Evolutionary conservation across 2,888 invertebrate genomes (phyloP), one percentile per base, ranked within the genome.

Genomic region (Poecilobothrus nobilitatus): DNA sequence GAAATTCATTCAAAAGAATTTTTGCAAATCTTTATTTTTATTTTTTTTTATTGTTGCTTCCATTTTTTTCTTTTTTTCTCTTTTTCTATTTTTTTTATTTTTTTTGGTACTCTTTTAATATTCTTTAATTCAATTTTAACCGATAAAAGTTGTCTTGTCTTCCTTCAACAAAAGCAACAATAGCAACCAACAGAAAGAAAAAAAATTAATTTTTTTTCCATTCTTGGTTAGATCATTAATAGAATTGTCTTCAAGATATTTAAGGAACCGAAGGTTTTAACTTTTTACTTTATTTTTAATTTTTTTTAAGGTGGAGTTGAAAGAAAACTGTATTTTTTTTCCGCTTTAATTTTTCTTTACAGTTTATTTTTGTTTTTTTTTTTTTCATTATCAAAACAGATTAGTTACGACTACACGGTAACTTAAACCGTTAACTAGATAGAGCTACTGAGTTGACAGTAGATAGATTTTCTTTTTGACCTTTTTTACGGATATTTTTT

Each of bases 391-490:
- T 18, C 53, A 53, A 53, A 53, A 53, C 53, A 18, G 53, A 53
- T 53, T 41, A 41, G 41, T 41, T 53, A 53, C 53, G 53, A 53
- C 53, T 53, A 53, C 53, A 53, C 53, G 53, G 18, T 53, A 53
- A 53, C 6, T 53, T 53, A 53, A 18, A 53, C 53, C 53, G 53
- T 53, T 53, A 53, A 53, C 53, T 53, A 53, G 53, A 53, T 53
- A 53, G n/a, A 53, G 53, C 53, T 53, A 53, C 53, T 53, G 53
- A 53, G 12, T 53, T 53, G 53, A 53, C 53, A 53, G 15, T 53
- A 53, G 53, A 18, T 53, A 53, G 53, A 53, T 53, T 12, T 18
- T 53, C 15, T 53, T 53, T 53, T 53, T 53, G 53, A 53, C 53
- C 53, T n/a, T 53, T 53, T 53, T 53, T 53, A 27, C 27, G 27